phyloP scores from a whole-genome alignment of 2,888 invertebrate genomes.

The Corbicula japonica region DNA sequence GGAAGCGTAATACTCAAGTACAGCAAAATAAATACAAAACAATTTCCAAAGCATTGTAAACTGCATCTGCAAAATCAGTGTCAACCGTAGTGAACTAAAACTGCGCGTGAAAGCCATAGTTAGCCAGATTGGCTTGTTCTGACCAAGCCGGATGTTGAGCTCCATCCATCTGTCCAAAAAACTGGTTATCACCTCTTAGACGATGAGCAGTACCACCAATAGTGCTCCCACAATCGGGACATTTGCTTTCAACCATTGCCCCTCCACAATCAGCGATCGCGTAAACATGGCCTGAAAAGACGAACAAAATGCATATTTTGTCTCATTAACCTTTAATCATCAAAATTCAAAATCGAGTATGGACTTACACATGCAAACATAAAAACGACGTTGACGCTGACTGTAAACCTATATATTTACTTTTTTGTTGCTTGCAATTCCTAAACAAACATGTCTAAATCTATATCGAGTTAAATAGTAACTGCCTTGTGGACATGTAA shows the following conservation, averaged over 20 bases:
- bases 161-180: conserved; percentile 86
- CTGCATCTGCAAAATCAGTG: too few relatives aligned
- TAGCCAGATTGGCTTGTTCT: conserved; percentile 42
- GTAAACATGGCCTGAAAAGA: conserved; percentile 88
- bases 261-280: conserved; percentile 91
- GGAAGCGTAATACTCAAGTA: too few relatives aligned
- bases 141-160: conserved; percentile 73
- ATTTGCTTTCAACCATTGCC: conserved; percentile 88
- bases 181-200: conserved; percentile 87
- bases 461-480: too few relatives aligned
- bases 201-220: conserved; percentile 88
- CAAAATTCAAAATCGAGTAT: too few relatives aligned
- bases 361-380: too few relatives aligned
- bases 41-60: too few relatives aligned
- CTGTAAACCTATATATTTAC: too few relatives aligned
- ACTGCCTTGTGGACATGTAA: conserved; percentile 6
- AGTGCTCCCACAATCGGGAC: conserved; percentile 88
- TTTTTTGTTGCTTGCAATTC: too few relatives aligned
- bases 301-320: background rate
- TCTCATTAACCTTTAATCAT: too few relatives aligned
- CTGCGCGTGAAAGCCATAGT: conserved; percentile 29
- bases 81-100: conserved; percentile 20
- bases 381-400: too few relatives aligned
- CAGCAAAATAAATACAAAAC: too few relatives aligned
- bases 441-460: too few relatives aligned